Evolutionary conservation across 2,888 invertebrate species (phyloP).

Genomic region (Ichneumoninae sp.): DNA sequence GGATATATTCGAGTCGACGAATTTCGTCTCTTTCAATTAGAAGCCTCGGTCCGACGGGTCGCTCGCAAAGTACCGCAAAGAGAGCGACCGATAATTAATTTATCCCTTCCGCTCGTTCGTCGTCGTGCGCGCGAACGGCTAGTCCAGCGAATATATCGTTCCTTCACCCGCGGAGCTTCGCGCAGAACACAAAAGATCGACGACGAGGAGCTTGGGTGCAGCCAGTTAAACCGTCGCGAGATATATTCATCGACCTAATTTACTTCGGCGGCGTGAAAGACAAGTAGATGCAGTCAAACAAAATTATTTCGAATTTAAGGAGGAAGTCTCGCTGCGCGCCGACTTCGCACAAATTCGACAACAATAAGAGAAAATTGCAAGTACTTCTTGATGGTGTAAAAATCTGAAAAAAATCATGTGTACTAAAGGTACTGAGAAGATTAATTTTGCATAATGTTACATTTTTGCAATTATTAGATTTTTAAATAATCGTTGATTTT

Average conservation of each 20-base stretch:
- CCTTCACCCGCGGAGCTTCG: background rate
- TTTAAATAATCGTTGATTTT: too few species aligned
- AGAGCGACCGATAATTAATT: constrained; percentile 35
- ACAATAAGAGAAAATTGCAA: too few species aligned
- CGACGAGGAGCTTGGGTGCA: background rate
- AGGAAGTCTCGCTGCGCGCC: too few species aligned
- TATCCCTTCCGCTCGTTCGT: constrained; percentile 37
- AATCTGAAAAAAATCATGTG: too few species aligned
- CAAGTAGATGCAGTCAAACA: background rate
- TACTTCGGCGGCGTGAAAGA: background rate
- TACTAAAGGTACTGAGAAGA: too few species aligned
- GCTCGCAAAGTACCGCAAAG: constrained; percentile 20
- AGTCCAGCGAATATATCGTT: constrained; percentile 14
- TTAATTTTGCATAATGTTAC: too few species aligned
- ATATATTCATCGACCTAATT: constrained; percentile 12
- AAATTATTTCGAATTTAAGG: constrained; percentile 18
- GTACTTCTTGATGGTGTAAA: too few species aligned
- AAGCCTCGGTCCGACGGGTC: background rate
- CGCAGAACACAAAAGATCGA: background rate
- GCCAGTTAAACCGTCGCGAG: constrained; percentile 1
- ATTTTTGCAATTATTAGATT: too few species aligned
- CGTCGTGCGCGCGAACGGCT: constrained; percentile 6
- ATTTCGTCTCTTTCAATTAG: constrained; percentile 26
- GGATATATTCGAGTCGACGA: constrained; percentile 5
- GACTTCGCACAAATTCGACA: too few species aligned